phyloP scores from a whole-genome alignment of 2,797 vertebrate genomes.

The Galaxias olidus region DNA sequence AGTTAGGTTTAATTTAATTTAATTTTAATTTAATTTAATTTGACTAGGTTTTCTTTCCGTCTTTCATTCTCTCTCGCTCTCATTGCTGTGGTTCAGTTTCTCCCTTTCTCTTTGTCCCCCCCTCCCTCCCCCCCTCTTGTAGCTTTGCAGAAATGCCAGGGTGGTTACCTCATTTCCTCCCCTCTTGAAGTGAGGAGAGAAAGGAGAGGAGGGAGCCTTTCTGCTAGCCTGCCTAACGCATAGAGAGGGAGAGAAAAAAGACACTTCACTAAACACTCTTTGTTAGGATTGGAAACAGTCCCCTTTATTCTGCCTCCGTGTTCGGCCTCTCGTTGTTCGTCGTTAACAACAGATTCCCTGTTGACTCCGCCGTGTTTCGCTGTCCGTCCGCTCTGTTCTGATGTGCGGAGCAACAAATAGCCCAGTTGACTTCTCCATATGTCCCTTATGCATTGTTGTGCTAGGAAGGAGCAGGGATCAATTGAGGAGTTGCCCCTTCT shows the following conservation, averaged over 20 bases:
- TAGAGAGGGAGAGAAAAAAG: slow-evolving; percentile 26
- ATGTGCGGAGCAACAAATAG: too few relatives aligned
- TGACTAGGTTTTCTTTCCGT: background rate
- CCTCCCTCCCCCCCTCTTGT: slow-evolving; percentile 28
- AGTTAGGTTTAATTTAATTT: too few relatives aligned
- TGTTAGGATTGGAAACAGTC: slow-evolving; percentile 62
- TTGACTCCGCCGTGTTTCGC: slow-evolving; percentile 26
- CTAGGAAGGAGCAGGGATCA: too few relatives aligned
- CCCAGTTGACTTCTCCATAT: too few relatives aligned
- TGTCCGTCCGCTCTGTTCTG: too few relatives aligned
- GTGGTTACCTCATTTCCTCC: slow-evolving; percentile 67
- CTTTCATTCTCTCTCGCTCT: background rate
- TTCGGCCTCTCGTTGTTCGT: slow-evolving; percentile 49
- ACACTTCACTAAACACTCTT: slow-evolving; percentile 55
- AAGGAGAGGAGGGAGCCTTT: slow-evolving; percentile 37
- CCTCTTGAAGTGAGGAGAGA: slow-evolving; percentile 40
- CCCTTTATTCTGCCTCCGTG: slow-evolving; percentile 45
- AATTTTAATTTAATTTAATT: too few relatives aligned
- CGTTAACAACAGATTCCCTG: slow-evolving; percentile 51
- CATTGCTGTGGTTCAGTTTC: background rate
- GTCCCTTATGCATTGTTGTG: too few relatives aligned
- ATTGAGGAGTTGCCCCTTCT: too few relatives aligned
- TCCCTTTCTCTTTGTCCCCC: slow-evolving; percentile 14
- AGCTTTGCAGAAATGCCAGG: slow-evolving; percentile 66
- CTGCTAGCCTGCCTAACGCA: too few relatives aligned